Base-by-base conservation (phyloP, 2,797 vertebrate genomes). In the Dendrocincla fuliginosa region DNA sequence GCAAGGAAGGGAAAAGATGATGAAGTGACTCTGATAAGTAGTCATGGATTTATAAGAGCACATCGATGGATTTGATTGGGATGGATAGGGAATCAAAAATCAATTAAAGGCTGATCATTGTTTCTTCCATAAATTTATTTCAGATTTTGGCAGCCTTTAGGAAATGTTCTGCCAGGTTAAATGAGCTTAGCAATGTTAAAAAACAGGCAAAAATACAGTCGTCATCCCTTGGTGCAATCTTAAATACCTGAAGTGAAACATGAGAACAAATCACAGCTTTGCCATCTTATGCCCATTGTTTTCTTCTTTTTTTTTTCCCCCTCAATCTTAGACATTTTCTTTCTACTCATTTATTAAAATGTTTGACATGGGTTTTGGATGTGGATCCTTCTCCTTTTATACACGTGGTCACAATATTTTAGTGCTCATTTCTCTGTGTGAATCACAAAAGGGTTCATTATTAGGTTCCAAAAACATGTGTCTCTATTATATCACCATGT, bases 41-140 rank as follows among this genome's bases (percentile, higher is more conserved):
- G 27, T 79, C 27, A 16, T 33, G 76, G 71, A 64, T 95, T 96
- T 93, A 57, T 68, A 87, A 87, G 73, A 92, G 42, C 39, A 37
- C 63, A 11, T 42, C 6, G 13, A 14, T 94, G 57, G 52, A 90
- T 96, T 92, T 93, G 84, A 93, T 92, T 94, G 93, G 82, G 35
- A 90, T 87, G 57, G 90, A 86, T 73, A 93, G 59, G n/a, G 41
- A 96, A 97, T 97, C 87, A 94, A 91, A 97, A 96, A 96, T 98
- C 96, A 96, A 71, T 98, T 97, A 97, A 95, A 95, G 95, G 96
- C 88, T 92, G 95, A 95, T 97, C 82, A 94, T 94, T 96, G 63
- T 97, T 97, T 96, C 93, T 96, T 88, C 63, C 39, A 25, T 82
- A 96, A 92, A 96, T 89, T 83, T 84, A 95, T 97, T 97, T 94